Percentiles rank a stretch among this genome's conserved stretches.
phyloP scores from a whole-genome alignment of 2,113 vertebrate genomes.

The Platysteira castanea region DNA sequence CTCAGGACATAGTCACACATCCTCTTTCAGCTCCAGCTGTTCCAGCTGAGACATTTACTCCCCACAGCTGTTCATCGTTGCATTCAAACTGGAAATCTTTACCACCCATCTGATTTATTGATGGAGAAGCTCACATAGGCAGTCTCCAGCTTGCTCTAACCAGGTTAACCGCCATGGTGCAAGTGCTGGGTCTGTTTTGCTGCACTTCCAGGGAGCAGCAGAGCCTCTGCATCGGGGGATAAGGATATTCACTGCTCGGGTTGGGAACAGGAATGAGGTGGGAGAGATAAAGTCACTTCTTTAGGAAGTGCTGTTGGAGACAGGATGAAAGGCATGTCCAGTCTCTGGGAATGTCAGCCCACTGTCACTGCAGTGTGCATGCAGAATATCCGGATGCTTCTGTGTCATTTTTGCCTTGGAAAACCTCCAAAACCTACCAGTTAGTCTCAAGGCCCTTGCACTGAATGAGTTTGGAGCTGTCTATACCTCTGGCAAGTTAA shows the following conservation, averaged over 20 bases:
- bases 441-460: not conserved
- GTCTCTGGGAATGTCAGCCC: not conserved
- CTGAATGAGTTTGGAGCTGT: not conserved
- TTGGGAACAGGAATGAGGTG: not conserved
- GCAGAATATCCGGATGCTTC: not conserved
- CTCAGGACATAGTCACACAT: not conserved
- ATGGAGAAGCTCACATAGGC: not conserved
- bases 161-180: not conserved
- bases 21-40: not conserved
- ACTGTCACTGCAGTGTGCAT: not conserved
- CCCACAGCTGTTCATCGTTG: not conserved
- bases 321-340: not conserved
- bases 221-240: not conserved
- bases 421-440: not conserved
- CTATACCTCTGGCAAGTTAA: not conserved
- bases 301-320: not conserved
- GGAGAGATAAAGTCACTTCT: not conserved
- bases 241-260: rapidly evolving
- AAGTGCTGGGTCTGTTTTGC: not conserved
- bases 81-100: not conserved
- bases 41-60: not conserved
- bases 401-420: not conserved
- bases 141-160: not conserved
- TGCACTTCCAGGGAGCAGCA: not conserved
- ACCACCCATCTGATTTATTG: not conserved